A percentile compares a stretch with the other conserved stretches of the same genome.
These are phyloP conservation scores for Poeciliopsis infans DNA, from an alignment of 2,797 vertebrate species.

Conservation along the genomic window DNA sequence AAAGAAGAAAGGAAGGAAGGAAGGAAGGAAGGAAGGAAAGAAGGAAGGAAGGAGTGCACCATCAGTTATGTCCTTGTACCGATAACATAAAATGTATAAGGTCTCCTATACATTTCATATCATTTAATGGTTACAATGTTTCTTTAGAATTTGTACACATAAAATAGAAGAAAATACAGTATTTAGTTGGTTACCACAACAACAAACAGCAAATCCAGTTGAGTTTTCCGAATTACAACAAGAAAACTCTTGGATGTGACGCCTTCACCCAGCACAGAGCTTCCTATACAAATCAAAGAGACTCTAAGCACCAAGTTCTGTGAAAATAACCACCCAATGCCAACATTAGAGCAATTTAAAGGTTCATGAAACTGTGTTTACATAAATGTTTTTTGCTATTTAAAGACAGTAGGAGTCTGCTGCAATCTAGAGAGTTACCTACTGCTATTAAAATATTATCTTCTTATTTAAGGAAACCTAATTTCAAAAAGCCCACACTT, in stretches of 20 bases:
- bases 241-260: neutral
- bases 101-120: neutral
- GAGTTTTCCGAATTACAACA: neutral
- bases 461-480: neutral
- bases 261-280: neutral
- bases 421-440: neutral
- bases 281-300: neutral
- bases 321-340: neutral
- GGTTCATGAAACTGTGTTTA: neutral
- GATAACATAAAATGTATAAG: neutral
- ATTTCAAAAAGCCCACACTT: neutral
- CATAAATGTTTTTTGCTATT: neutral
- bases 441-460: neutral
- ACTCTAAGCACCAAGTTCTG: neutral
- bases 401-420: neutral
- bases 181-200: neutral
- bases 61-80: neutral
- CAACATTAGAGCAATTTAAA: neutral
- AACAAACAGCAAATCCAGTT: neutral
- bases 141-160: neutral
- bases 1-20: neutral
- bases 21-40: neutral
- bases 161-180: neutral
- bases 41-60: neutral
- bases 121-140: neutral